These are phyloP conservation scores for Saccostrea glomerata DNA, from an alignment of 1,140 invertebrate species.

Conservation along the genomic window DNA sequence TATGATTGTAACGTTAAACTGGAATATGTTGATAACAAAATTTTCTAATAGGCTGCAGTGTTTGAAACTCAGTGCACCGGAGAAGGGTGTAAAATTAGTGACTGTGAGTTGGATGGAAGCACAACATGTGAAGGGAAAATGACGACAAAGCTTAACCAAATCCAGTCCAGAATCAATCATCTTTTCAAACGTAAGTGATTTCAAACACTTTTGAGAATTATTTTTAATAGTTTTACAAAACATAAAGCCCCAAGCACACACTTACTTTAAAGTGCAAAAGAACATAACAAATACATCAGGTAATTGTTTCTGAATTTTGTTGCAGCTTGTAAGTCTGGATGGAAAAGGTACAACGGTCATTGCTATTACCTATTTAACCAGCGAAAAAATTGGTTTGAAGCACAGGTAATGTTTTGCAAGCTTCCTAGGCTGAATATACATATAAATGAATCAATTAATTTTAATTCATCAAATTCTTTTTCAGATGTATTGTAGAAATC, in stretches of 20 bases:
- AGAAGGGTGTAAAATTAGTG: not conserved
- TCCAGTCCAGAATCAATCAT: not conserved
- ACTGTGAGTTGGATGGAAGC: not conserved
- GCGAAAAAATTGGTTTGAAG: not conserved
- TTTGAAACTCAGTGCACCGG: slow-evolving; percentile 15
- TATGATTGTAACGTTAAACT: not conserved
- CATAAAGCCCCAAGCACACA: too few relatives aligned
- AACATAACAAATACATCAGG: too few relatives aligned
- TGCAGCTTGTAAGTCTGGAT: not conserved
- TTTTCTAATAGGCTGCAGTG: not conserved
- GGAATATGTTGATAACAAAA: not conserved
- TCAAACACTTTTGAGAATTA: not conserved
- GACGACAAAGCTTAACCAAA: not conserved
- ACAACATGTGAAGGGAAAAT: not conserved
- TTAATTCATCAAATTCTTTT: not conserved
- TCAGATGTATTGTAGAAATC: not conserved
- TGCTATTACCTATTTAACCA: not conserved
- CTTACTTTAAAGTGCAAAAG: too few relatives aligned
- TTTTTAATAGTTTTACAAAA: too few relatives aligned
- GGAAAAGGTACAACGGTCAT: not conserved
- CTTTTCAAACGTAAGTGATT: not conserved
- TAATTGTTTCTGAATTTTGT: too few relatives aligned
- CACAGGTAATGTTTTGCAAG: not conserved
- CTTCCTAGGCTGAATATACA: too few relatives aligned
- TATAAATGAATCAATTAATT: too few relatives aligned